These are phyloP conservation scores for Pantherophis guttatus DNA, from an alignment of 2,113 vertebrate genomes.

Conservation along the genomic window DNA sequence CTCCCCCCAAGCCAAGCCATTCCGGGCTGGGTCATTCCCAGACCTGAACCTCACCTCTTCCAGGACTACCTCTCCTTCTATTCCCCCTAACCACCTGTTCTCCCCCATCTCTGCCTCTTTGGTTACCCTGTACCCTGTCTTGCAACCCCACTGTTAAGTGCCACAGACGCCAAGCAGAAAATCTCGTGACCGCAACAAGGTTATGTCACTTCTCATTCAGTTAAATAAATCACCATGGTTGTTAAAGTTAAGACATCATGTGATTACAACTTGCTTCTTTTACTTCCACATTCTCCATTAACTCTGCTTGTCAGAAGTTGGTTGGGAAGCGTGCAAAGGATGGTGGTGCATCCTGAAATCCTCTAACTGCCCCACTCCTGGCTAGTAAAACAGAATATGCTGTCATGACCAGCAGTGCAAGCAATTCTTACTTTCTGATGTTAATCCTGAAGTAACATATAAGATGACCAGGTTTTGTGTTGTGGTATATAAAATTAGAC, in stretches of 20 bases:
- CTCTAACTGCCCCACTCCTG: not conserved
- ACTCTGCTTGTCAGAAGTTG: not conserved
- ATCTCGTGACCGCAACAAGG: not conserved
- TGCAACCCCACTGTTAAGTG: not conserved
- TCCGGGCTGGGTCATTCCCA: no score
- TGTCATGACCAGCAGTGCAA: not conserved
- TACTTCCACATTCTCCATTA: not conserved
- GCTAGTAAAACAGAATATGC: not conserved
- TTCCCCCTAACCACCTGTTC: no score
- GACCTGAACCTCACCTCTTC: no score
- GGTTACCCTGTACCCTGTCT: not conserved
- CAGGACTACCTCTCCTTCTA: no score
- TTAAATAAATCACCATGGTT: not conserved
- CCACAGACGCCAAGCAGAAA: not conserved
- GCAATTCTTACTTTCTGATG: not conserved
- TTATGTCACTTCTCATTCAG: not conserved
- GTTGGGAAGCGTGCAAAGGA: not conserved
- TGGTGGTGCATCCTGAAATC: not conserved
- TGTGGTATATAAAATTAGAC: not conserved
- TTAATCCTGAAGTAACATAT: not conserved
- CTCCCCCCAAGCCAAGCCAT: no score
- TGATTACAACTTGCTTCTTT: not conserved
- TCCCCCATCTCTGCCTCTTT: not conserved
- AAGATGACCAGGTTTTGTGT: not conserved
- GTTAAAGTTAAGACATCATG: not conserved